Base-by-base conservation (phyloP, 2,113 vertebrate genomes). In the Scalopus aquaticus region DNA sequence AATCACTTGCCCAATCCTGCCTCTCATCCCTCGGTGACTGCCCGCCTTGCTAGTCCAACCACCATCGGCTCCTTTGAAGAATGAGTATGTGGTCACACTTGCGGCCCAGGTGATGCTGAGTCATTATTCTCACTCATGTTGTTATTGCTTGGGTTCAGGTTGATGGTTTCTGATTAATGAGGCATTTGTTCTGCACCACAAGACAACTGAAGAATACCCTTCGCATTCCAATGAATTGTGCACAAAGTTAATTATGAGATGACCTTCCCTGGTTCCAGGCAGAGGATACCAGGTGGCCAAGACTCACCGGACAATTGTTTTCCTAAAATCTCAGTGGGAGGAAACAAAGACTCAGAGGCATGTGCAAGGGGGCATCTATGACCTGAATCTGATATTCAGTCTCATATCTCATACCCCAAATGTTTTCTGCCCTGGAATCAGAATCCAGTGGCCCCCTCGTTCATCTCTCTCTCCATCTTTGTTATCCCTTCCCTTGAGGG, bases 151-250 rank as follows among this genome's bases (percentile, higher is more conserved):
- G 51, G 0, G 78, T 92, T 97, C 94, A 93, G 69, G 95, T 81
- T 96, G 95, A 77, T 97, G 87, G 65, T 92, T 97, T 97, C 95
- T 97, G 96, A 98, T 97, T 98, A 98, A 98, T 97, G 97, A 96
- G 96, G 89, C 97, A 46, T 97, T 97, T 97, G 94, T 97, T 98
- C 97, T 98, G 97, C 97, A 97, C 90, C 97, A 96, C 96, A 96
- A 97, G 98, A 96, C 93, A 97, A 96, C 5, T 91, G 88, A 98
- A 96, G 91, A 98, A 98, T 93, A 96, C 51, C 93, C 88, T 98
- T 97, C 97, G 90, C 95, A 93, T 91, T 79, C 49, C 96, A 98
- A 49, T 96, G 96, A 97, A 89, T 97, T 97, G 95, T 97, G 72
- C 95, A 91, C 92, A 94, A 92, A 98, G 81, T 95, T 98, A 97